These are phyloP conservation scores for Lagopus leucura DNA, from an alignment of 2,113 vertebrate genomes.

Conservation along the genomic window DNA sequence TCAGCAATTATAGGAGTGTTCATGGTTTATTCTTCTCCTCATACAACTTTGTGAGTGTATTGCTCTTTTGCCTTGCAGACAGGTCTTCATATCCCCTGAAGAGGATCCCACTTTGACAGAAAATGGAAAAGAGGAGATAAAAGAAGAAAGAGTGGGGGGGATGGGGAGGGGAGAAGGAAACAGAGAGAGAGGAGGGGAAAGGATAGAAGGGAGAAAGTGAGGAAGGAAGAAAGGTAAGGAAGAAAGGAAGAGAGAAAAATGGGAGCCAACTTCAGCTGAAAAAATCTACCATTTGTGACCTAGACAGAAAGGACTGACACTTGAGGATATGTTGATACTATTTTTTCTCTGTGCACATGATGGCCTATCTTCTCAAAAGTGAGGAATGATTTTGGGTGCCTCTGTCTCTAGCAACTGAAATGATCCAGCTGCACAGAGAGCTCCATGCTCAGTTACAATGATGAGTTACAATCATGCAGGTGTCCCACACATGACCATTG, in stretches of 20 bases:
- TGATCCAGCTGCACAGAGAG: background rate
- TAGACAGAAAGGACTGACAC: background rate
- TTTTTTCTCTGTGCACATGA: background rate
- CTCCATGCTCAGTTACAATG: background rate
- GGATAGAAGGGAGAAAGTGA: too few relatives aligned
- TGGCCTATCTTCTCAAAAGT: background rate
- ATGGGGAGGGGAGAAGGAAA: too few relatives aligned
- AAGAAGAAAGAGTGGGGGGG: too few relatives aligned
- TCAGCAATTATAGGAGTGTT: background rate
- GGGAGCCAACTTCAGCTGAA: background rate
- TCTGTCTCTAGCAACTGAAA: background rate
- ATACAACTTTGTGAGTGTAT: background rate
- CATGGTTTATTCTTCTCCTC: background rate
- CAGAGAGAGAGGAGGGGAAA: background rate
- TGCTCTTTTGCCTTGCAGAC: background rate
- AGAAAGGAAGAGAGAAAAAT: background rate
- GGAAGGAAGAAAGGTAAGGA: background rate
- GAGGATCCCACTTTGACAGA: background rate
- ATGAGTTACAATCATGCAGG: rapidly evolving
- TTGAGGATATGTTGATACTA: rapidly evolving
- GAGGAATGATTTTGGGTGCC: background rate
- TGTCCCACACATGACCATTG: rapidly evolving
- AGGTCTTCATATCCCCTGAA: background rate
- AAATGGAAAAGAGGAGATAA: background rate
- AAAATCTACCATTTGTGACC: background rate